phyloP scores from a whole-genome alignment of 1,140 invertebrate genomes.

The Pogonognathellus flavescens region DNA sequence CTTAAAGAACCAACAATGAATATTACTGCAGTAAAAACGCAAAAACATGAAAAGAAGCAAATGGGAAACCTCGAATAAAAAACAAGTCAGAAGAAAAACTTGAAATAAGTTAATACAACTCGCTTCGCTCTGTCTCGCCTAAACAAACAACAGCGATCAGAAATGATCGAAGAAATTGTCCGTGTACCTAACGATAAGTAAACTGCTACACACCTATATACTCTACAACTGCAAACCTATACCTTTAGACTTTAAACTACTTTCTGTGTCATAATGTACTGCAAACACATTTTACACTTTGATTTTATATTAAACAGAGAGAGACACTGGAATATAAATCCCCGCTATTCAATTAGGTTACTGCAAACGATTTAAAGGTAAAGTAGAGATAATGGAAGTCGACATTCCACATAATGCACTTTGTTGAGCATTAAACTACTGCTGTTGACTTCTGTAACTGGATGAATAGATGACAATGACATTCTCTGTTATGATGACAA shows the following conservation, averaged over 20 bases:
- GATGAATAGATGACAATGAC: conserved; percentile 34
- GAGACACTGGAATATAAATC: conserved; percentile 16
- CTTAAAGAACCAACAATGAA: background rate
- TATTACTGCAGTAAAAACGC: too few species aligned
- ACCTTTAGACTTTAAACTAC: too few species aligned
- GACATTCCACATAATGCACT: background rate
- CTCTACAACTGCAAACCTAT: too few species aligned
- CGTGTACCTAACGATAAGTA: too few species aligned
- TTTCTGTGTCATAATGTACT: too few species aligned
- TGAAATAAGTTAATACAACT: background rate
- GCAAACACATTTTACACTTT: too few species aligned
- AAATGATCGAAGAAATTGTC: conserved; percentile 26
- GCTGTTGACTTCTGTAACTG: background rate
- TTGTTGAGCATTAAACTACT: background rate
- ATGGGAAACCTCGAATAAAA: background rate
- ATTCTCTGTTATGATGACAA: conserved; percentile 43
- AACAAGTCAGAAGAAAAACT: background rate
- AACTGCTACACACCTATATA: too few species aligned
- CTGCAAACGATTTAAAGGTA: too few species aligned
- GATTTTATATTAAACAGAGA: too few species aligned
- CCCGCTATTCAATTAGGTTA: conserved; percentile 33
- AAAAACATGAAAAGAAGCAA: conserved; percentile 23
- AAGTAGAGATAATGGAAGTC: background rate
- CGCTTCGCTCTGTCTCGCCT: conserved; percentile 37
- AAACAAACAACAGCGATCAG: conserved; percentile 25